phyloP scores from a whole-genome alignment of 2,797 vertebrate species.

The Hoplostethus atlanticus region DNA sequence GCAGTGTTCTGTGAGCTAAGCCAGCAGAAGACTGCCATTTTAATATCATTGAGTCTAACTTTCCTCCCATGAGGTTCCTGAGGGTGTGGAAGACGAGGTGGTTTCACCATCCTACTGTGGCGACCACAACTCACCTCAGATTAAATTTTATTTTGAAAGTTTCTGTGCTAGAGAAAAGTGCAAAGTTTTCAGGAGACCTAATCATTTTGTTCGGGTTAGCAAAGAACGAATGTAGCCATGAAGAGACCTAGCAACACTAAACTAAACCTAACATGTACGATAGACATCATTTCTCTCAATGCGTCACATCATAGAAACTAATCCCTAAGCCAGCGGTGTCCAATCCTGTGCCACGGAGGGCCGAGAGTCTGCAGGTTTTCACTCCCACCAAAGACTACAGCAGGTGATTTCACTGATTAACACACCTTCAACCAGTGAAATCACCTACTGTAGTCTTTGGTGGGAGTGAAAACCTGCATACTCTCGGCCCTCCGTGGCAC shows the following conservation, averaged over 20 bases:
- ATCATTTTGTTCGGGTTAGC: conserved; percentile 43
- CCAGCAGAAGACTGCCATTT: conserved; percentile 29
- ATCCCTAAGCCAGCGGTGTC: too few species aligned
- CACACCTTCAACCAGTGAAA: too few species aligned
- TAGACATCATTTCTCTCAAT: conserved; percentile 23
- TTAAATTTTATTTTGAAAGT: conserved; percentile 59
- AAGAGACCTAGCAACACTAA: conserved; percentile 22
- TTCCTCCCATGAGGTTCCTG: conserved; percentile 43
- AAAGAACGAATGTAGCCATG: conserved; percentile 31
- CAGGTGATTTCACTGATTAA: too few species aligned
- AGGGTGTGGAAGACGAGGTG: conserved; percentile 40
- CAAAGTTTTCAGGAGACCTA: conserved; percentile 43
- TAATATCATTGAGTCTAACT: conserved; percentile 45
- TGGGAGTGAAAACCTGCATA: too few species aligned
- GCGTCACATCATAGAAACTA: conserved; percentile 23
- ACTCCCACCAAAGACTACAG: too few species aligned
- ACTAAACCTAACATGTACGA: conserved; percentile 15
- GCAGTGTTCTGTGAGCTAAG: conserved; percentile 59
- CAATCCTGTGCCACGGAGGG: too few species aligned
- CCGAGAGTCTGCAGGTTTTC: too few species aligned
- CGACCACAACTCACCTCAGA: conserved; percentile 62
- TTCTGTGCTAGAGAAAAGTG: conserved; percentile 49
- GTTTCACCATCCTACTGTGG: conserved; percentile 51
- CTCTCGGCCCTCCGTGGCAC: too few species aligned
- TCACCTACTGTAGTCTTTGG: too few species aligned